These are phyloP conservation scores for Lordiphosa andalusiaca DNA, from an alignment of 2,888 invertebrate genomes.

Conservation along the genomic window DNA sequence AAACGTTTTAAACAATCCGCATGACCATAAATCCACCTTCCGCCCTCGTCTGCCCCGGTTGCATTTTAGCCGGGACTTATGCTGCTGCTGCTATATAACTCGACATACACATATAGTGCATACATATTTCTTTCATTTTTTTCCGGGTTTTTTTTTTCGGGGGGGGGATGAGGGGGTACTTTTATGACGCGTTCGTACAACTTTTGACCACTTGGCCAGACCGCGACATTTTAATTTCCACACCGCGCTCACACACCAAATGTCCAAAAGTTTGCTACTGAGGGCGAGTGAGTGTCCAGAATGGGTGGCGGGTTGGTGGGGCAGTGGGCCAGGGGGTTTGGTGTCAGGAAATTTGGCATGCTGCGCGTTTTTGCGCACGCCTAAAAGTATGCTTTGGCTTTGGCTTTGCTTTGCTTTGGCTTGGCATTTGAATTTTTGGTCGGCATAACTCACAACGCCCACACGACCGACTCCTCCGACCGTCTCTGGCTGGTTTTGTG, in stretches of 20 bases:
- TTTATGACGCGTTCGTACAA: slow-evolving; percentile 62
- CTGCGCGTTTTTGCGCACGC: slow-evolving; percentile 52
- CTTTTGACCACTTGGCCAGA: slow-evolving; percentile 66
- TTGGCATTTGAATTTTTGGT: slow-evolving; percentile 20
- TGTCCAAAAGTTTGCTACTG: not conserved
- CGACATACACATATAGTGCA: slow-evolving; percentile 1
- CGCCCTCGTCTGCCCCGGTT: slow-evolving; percentile 6
- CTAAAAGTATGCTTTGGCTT: slow-evolving; percentile 53
- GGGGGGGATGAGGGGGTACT: too few species aligned
- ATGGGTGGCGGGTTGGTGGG: too few species aligned
- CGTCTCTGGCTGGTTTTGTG: not conserved
- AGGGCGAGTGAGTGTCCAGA: not conserved
- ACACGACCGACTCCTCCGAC: slow-evolving; percentile 5
- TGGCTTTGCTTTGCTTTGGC: slow-evolving; percentile 28
- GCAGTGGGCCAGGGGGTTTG: not conserved
- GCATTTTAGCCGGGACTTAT: slow-evolving; percentile 19
- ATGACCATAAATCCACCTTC: slow-evolving; percentile 65
- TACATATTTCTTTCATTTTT: slow-evolving; percentile 9
- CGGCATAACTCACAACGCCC: slow-evolving; percentile 27
- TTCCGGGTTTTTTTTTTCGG: too few species aligned
- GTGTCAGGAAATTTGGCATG: slow-evolving; percentile 16
- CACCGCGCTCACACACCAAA: slow-evolving; percentile 27
- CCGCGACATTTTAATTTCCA: slow-evolving; percentile 72
- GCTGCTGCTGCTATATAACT: slow-evolving; percentile 24
- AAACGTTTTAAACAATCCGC: slow-evolving; percentile 59